Percentiles rank a stretch among this genome's conserved stretches.
phyloP scores from a whole-genome alignment of 2,113 vertebrate species.

The Barbus barbus region DNA sequence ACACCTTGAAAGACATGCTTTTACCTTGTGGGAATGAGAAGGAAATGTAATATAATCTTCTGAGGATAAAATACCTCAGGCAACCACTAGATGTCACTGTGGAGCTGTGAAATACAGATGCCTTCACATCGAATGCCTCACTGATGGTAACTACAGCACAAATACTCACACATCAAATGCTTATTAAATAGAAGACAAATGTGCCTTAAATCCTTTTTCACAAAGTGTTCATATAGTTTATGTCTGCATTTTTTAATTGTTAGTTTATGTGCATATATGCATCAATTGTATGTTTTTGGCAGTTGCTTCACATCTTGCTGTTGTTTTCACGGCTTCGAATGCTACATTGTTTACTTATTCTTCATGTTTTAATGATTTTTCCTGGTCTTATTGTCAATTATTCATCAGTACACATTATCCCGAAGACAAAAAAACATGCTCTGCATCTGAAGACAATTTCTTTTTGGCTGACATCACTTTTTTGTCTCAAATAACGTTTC shows the following conservation, averaged over 20 bases:
- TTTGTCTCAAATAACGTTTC: neutral
- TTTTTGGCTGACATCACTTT: neutral
- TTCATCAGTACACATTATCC: neutral
- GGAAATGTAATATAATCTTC: neutral
- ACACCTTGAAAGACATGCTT: neutral
- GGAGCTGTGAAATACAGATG: neutral
- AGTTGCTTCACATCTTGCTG: neutral
- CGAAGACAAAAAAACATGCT: neutral
- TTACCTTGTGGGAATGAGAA: neutral
- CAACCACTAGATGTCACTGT: conserved; percentile 10
- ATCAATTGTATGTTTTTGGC: neutral
- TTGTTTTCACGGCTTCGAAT: neutral
- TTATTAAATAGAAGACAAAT: neutral
- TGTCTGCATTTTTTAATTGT: neutral
- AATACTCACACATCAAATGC: neutral
- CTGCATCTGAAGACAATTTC: neutral
- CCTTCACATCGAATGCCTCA: neutral
- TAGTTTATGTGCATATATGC: neutral
- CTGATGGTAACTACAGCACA: neutral
- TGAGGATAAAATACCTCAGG: neutral
- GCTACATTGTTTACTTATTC: neutral
- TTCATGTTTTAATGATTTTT: neutral
- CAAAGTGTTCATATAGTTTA: neutral
- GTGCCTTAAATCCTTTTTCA: neutral
- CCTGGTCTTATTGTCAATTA: neutral